Base-by-base conservation (phyloP, 2,888 invertebrate species). In the Eustalomyia histrio region DNA sequence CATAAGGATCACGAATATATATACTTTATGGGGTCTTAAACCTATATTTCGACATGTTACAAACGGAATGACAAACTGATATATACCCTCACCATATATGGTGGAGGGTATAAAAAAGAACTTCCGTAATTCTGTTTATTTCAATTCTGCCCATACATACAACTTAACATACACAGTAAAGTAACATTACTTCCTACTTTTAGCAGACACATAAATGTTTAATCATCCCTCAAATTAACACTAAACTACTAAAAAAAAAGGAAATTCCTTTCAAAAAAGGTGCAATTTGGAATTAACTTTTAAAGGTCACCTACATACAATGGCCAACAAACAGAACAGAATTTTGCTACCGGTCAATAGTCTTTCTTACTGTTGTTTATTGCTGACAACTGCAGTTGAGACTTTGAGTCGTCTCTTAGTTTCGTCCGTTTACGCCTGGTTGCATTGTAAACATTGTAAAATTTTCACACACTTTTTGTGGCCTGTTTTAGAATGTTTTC, bases 401-500 rank as follows among this genome's bases (percentile, higher is more conserved):
- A 47, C 43, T 47, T n/a, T 14, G n/a, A 47, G n/a, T 4, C 43
- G 43, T 47, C 43, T 47, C n/a, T 47, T 14, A 14, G 10, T 47
- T 24, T 21, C 29, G 39, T 17, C 29, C 33, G 33, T 53, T 33
- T 67, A 47, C 43, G 43, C 43, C 43, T 47, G 43, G 43, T n/a
- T 47, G 43, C n/a, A 47, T 47, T 6, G 29, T 29, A 29, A 29
- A 29, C 12, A 39, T 55, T 67, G 60, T 50, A 60, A 60, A 68
- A 64, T 69, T 68, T 76, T 80, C 76, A 76, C 80, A 80, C 80
- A 80, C 80, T 63, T 76, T 76, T 65, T 76, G 75, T 80, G 79
- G 75, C 78, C 71, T 72, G 72, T 60, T 78, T 72, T 78, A 47
- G n/a, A 47, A n/a, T 61, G 50, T 55, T 63, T 35, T 50, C 68